Evolutionary conservation across 2,888 invertebrate genomes (phyloP), one percentile per base, ranked within the genome.

Genomic region (Mallateleia sp.): DNA sequence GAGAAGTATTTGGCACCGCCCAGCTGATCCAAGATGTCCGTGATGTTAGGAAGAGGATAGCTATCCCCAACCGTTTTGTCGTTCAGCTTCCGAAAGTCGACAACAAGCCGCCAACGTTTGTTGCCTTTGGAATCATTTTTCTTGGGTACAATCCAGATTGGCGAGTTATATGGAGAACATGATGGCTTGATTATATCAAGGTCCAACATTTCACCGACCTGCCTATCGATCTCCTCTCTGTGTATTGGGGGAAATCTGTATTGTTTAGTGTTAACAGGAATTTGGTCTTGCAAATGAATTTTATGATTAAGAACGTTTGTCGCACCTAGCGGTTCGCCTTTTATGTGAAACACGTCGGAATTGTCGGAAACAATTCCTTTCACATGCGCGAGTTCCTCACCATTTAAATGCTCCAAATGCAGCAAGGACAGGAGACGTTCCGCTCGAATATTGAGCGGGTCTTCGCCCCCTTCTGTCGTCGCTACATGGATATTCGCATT

Each of bases 1-100:
- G 85, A 80, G 56, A 92, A 91, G 20, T 88, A 90, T 24, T 60
- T 83, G 22, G 89, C 85, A 2, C 86, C 66, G 2, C 91, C 87
- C n/a, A 92, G 22, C 45, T 81, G 79, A 15, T 92, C 89, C 25
- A 92, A 42, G n/a, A 90, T 92, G 4, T 90, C 89, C 0, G 85
- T 85, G 0, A 92, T 90, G 22, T 89, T 87, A 0, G 91, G 90
- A 2, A 90, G 32, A 0, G 89, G 87, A 52, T 67, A 88, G n/a
- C 67, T 58, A 22, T 87, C 79, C 0, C 82, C 85, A 11, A 80
- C 56, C 9, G 80, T 79, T 18, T 60, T 52, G 11, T 84, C 74
- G 58, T 88, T 88, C 6, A 88, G 18, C 45, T 28, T 20, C 0
- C 84, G 25, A 32, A 83, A 88, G 38, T 88, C 88, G 9, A 71